Base-by-base conservation (phyloP, 2,888 invertebrate species). In the Spatulosminthurus flaviceps region DNA sequence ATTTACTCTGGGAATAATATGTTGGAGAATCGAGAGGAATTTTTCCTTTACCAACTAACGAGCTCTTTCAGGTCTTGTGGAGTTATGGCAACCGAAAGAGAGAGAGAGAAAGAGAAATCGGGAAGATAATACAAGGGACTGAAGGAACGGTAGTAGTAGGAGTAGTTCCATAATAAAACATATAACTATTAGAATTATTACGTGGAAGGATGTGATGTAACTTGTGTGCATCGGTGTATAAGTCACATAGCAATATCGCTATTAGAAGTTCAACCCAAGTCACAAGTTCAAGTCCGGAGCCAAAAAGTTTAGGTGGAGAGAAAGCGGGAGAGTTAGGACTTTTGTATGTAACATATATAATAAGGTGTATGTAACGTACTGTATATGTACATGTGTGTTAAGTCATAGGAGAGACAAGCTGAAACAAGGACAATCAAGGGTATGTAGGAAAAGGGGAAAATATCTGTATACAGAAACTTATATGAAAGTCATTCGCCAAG, bases 401-500 rank as follows among this genome's bases (percentile, higher is more conserved):
- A n/a, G n/a, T n/a, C n/a, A n/a, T n/a, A n/a, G n/a, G n/a, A n/a
- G n/a, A n/a, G n/a, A n/a, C n/a, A n/a, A n/a, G n/a, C n/a, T n/a
- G n/a, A n/a, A n/a, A n/a, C n/a, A n/a, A n/a, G n/a, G n/a, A 21
- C 61, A 21, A 19, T 22, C 61, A 19, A 61, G n/a, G 19, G n/a
- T 61, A 61, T 41, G 13, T 13, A 41, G 41, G 9, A 13, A 13
- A 13, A 7, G 7, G n/a, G 61, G 19, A 22, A 7, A 61, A 7
- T 61, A 7, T 7, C 5, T 9, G 24, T 24, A 24, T 64, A 22
- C 64, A 64, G 24, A 16, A 24, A 24, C 29, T 24, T 72, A 24
- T 43, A 21, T 26, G 28, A 71, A 71, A 71, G 26, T 60, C 75
- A 75, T 64, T 61, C 73, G 13, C 34, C 70, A 61, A 42, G 42